Percentiles rank a stretch among this genome's conserved stretches.
Conservation (phyloP, 1,140 invertebrate species). For the Melanaphis sacchari region DNA sequence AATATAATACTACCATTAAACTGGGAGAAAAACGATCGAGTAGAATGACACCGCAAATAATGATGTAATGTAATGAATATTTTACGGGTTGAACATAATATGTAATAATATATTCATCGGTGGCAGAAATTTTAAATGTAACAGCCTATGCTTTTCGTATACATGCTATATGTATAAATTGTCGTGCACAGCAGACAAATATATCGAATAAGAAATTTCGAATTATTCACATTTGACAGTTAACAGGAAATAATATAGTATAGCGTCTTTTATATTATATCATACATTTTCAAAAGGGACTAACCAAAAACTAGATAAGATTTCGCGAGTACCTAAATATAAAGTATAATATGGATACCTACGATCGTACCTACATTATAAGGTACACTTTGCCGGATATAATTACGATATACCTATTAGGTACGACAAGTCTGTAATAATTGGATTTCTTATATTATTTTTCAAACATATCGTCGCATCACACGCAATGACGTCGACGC, state of each 20-base stretch:
- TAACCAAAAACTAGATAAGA: background rate
- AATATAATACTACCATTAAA: background rate
- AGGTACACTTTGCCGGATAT: no score
- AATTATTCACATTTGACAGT: background rate
- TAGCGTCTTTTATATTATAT: no score
- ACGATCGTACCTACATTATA: no score
- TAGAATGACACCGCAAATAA: background rate
- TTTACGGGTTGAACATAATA: background rate
- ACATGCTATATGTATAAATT: no score
- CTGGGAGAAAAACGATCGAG: background rate
- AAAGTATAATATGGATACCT: no score
- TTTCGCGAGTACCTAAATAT: no score
- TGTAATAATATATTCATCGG: no score
- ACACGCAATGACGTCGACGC: background rate
- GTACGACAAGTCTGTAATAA: background rate
- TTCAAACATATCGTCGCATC: background rate
- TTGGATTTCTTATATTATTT: background rate
- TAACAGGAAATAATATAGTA: no score
- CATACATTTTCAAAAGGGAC: no score
- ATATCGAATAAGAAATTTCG: background rate
- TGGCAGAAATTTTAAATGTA: no score
- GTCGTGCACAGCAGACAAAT: background rate
- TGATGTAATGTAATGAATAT: background rate
- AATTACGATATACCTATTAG: background rate
- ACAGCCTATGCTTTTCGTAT: no score